phyloP scores from a whole-genome alignment of 2,113 vertebrate species.

The Leptosomus discolor region DNA sequence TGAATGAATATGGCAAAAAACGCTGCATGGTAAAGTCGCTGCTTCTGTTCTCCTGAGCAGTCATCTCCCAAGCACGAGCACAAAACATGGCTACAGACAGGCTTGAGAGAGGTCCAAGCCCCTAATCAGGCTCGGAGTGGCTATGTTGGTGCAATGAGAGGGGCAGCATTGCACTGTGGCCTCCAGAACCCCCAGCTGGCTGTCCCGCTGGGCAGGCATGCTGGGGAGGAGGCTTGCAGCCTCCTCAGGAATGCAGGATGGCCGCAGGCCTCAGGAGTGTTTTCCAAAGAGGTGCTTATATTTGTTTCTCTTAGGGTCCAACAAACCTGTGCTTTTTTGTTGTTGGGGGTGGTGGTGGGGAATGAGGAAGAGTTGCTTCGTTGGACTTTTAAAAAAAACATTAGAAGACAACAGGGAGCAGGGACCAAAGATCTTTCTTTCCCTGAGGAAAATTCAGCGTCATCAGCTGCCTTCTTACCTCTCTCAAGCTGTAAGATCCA shows the following conservation, averaged over 20 bases:
- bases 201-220: conserved; percentile 15
- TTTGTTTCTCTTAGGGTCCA: conserved; percentile 14
- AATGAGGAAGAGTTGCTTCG: not conserved
- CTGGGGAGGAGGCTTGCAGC: not conserved
- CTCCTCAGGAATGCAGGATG: conserved; percentile 44
- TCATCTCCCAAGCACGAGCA: not conserved
- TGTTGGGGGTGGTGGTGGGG: not conserved
- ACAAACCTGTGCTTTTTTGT: not conserved
- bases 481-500: not conserved
- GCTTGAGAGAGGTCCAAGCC: not conserved
- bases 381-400: not conserved
- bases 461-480: not conserved
- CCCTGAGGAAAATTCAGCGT: not conserved
- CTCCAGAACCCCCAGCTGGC: not conserved
- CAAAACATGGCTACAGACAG: not conserved
- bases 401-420: not conserved
- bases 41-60: not conserved
- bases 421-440: not conserved
- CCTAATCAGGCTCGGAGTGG: not conserved
- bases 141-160: not conserved
- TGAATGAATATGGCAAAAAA: not conserved
- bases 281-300: conserved; percentile 31
- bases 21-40: rapidly evolving
- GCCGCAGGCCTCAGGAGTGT: conserved; percentile 28
- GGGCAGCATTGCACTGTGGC: not conserved